A percentile compares a stretch with the other conserved stretches of the same genome.
Evolutionary conservation across 2,797 vertebrate genomes (phyloP).

Genomic region (Lepus oiostolus): DNA sequence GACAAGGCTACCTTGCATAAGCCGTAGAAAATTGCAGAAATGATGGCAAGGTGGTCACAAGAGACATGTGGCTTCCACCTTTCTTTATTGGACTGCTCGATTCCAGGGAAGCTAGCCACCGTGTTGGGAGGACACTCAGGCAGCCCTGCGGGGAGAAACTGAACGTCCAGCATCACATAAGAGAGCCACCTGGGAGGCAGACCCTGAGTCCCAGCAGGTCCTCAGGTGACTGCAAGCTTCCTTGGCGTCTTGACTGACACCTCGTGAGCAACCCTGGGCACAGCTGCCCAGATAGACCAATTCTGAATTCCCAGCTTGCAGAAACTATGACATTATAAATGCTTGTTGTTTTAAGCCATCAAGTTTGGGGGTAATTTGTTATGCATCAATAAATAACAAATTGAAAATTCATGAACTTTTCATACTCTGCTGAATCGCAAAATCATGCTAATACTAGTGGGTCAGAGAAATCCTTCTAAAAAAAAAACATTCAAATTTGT

Average conservation of each 20-base stretch:
- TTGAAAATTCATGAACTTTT: slow-evolving; percentile 42
- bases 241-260: background rate
- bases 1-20: background rate
- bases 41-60: background rate
- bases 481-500: background rate
- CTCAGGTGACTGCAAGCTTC: background rate
- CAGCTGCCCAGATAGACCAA: background rate
- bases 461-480: slow-evolving; percentile 30
- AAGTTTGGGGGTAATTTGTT: slow-evolving; percentile 1
- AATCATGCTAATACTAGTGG: background rate
- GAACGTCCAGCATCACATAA: background rate
- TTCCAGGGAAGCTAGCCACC: background rate
- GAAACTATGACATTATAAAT: background rate
- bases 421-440: background rate
- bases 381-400: background rate
- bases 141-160: background rate
- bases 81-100: background rate
- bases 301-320: background rate
- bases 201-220: background rate
- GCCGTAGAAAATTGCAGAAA: background rate
- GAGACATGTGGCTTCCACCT: background rate
- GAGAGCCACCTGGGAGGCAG: background rate
- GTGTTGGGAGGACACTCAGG: background rate
- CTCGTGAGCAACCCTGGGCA: background rate
- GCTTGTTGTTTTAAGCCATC: background rate